Percentiles rank a stretch among this genome's conserved stretches.
phyloP scores from a whole-genome alignment of 2,113 vertebrate species.

The Oenanthe oenanthe region DNA sequence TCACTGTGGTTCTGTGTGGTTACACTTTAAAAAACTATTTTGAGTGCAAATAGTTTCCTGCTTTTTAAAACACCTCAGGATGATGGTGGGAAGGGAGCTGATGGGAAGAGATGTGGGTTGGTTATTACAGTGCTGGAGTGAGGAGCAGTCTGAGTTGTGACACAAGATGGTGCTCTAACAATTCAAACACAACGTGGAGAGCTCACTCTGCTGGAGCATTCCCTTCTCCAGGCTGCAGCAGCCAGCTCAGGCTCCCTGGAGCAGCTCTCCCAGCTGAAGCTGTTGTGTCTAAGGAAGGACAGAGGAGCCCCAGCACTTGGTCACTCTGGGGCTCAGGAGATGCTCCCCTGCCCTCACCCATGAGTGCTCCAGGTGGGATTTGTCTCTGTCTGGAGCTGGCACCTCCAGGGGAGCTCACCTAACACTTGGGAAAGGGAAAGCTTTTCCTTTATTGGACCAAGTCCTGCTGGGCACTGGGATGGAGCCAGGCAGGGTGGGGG shows the following conservation, averaged over 20 bases:
- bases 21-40: background rate
- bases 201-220: background rate
- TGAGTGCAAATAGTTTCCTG: background rate
- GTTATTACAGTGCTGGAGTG: background rate
- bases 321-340: background rate
- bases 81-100: background rate
- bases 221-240: background rate
- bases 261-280: background rate
- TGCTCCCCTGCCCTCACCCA: background rate
- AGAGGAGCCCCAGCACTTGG: background rate
- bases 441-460: background rate
- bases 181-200: background rate
- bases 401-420: background rate
- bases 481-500: background rate
- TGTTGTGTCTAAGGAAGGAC: background rate
- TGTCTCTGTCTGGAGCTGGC: background rate
- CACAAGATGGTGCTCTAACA: conserved; percentile 57
- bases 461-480: background rate
- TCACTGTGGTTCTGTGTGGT: fast-evolving
- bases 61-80: background rate
- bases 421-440: background rate
- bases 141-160: background rate
- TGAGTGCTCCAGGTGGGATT: fast-evolving
- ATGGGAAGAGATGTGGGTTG: fast-evolving
- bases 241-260: background rate